Percentiles rank a stretch among this genome's conserved stretches.
Conservation (phyloP, 2,797 vertebrate species). For the Onychomys torridus region DNA sequence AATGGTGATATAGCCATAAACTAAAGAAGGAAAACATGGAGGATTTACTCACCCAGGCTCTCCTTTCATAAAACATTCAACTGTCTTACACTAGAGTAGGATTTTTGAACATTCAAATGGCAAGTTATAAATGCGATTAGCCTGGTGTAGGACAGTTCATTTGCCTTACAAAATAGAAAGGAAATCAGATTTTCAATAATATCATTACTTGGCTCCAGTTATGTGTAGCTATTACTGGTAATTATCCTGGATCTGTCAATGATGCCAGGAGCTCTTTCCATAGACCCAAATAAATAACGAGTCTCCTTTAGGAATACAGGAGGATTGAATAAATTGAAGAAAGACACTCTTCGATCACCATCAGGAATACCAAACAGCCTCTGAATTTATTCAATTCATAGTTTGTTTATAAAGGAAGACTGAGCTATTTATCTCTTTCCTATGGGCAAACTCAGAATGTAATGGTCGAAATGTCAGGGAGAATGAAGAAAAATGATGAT, state of each 20-base stretch:
- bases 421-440: slow-evolving; percentile 82
- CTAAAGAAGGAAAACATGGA: slow-evolving; percentile 30
- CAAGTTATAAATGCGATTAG: not conserved
- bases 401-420: slow-evolving; percentile 72
- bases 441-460: slow-evolving; percentile 73
- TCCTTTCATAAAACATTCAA: not conserved
- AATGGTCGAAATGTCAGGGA: slow-evolving; percentile 81
- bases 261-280: slow-evolving; percentile 57
- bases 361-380: not conserved
- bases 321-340: slow-evolving; percentile 64
- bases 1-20: not conserved
- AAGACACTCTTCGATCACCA: slow-evolving; percentile 19
- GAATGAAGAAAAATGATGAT: slow-evolving; percentile 79
- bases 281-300: slow-evolving; percentile 64
- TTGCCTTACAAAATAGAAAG: slow-evolving; percentile 46
- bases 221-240: slow-evolving; percentile 47
- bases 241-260: slow-evolving; percentile 59
- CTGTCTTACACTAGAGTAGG: not conserved
- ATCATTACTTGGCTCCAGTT: slow-evolving; percentile 15
- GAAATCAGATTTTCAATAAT: slow-evolving; percentile 9
- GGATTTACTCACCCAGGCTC: not conserved
- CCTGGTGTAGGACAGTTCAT: not conserved
- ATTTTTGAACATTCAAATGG: not conserved
- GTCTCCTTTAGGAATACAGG: slow-evolving; percentile 61
- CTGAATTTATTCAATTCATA: slow-evolving; percentile 79